These are phyloP conservation scores for Bradysia coprophila DNA, from an alignment of 1,140 invertebrate species.

Conservation along the genomic window DNA sequence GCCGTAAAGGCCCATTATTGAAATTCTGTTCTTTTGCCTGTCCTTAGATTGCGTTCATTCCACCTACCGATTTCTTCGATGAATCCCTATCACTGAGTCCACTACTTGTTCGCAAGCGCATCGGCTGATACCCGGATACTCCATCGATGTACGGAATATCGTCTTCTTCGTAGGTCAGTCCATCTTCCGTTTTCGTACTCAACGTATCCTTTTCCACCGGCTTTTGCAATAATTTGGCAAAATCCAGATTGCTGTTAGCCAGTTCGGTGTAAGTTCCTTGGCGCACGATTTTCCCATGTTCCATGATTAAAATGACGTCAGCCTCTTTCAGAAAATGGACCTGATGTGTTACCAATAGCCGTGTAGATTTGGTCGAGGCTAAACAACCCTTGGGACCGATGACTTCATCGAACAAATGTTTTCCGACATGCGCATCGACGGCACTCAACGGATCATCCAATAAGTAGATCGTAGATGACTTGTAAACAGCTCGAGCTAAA, in stretches of 20 bases:
- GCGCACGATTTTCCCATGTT: conserved; percentile 37
- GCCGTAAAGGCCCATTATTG: no score
- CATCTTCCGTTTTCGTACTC: conserved; percentile 20
- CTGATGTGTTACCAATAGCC: conserved; percentile 71
- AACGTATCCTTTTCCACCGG: conserved; percentile 14
- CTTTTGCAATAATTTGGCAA: conserved; percentile 29
- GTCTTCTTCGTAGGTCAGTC: conserved; percentile 16
- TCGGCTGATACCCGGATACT: conserved; percentile 1
- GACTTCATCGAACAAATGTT: conserved; percentile 45
- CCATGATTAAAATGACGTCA: conserved; percentile 56
- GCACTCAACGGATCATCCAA: conserved; percentile 67
- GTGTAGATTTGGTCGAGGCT: conserved; percentile 35
- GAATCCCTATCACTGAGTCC: conserved; percentile 16
- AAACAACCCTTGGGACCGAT: conserved; percentile 33
- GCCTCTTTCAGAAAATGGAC: conserved; percentile 57
- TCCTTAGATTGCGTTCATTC: no score
- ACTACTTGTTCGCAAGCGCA: background rate
- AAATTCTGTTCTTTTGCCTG: no score
- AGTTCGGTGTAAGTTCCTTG: conserved; percentile 36
- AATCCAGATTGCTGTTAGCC: conserved; percentile 29
- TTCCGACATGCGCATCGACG: conserved; percentile 45
- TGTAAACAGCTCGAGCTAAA: conserved; percentile 58
- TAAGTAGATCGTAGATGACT: conserved; percentile 50
- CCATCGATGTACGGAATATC: conserved; percentile 24
- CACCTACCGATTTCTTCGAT: background rate